Base-by-base conservation (phyloP, 2,888 invertebrate genomes). In the Aphelenchoides bicaudatus region DNA sequence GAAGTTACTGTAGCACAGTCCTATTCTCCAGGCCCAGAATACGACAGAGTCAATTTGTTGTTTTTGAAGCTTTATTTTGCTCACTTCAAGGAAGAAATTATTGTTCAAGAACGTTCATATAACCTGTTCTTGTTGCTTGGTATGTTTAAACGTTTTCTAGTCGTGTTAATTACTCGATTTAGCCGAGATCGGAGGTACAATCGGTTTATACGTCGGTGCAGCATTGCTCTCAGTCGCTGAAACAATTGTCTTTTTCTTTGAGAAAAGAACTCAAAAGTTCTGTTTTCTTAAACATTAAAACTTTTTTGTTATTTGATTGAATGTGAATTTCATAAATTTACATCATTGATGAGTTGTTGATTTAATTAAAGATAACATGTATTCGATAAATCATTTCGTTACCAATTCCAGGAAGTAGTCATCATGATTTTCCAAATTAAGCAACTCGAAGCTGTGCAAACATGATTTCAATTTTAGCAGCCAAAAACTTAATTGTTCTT, bases 111-210 rank as follows among this genome's bases (percentile, higher is more conserved):
- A 37, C 61, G 65, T 46, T 71, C 71, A 3, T 73, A 73, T 56
- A 73, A 73, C 46, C 21, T 73, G 46, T 73, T 73, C 55, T 56
- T 73, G 10, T 53, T 73, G 6, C 61, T 73, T 2, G 72, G 72
- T 70, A 54, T 39, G 38, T 1, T 10, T 2, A 27, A 13, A n/a
- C n/a, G n/a, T 19, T 16, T 47, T 48, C 8, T 0, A 3, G 23
- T 10, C 16, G 5, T n/a, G 1, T 8, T 1, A 16, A 57, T 29
- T 13, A 52, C 21, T 8, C 16, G 3, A 37, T 59, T 49, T 48
- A 70, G 73, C 73, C 55, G 73, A 73, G 52, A 73, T 73, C 28
- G 73, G 73, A 62, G 73, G 73, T 43, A 73, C 73, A n/a, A 73
- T 73, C 39, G 73, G 73, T 19, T 48, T 73, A 6, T 73, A 73